Conservation (phyloP, 2,888 invertebrate genomes). For the Graphium colonna region DNA sequence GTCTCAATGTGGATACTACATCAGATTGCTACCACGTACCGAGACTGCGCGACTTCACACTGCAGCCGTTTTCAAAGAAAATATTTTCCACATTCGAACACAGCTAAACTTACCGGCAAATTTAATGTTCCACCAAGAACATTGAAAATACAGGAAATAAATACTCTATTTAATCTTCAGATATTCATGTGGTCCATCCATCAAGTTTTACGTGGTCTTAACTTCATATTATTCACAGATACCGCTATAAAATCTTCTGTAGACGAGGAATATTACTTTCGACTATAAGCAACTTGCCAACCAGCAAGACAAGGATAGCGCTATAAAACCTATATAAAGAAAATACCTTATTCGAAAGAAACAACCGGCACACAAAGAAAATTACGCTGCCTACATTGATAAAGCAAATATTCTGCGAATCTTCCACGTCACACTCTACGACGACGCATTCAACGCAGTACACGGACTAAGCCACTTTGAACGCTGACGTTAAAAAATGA, state of each 20-base stretch:
- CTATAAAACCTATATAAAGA: no score
- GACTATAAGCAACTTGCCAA: background rate
- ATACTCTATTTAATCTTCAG: no score
- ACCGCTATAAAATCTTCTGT: no score
- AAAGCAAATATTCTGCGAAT: constrained; percentile 12
- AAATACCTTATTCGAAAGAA: background rate
- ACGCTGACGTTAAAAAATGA: constrained; percentile 12
- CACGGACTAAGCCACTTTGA: constrained; percentile 20
- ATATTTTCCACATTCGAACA: constrained; percentile 28
- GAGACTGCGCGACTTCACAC: background rate
- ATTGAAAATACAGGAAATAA: no score
- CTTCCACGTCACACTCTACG: background rate
- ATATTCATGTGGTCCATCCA: no score
- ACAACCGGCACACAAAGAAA: background rate
- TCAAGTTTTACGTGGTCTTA: no score
- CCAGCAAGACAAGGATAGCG: background rate
- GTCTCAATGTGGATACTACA: background rate
- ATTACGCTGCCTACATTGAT: background rate
- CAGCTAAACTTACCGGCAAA: constrained; percentile 28
- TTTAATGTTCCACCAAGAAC: no score
- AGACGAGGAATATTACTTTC: no score
- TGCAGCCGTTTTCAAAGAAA: constrained; percentile 2
- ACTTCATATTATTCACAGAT: no score
- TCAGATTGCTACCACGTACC: background rate
- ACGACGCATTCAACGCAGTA: background rate